Evolutionary conservation across 2,797 vertebrate species (phyloP).

Genomic region (Hydrophis major): DNA sequence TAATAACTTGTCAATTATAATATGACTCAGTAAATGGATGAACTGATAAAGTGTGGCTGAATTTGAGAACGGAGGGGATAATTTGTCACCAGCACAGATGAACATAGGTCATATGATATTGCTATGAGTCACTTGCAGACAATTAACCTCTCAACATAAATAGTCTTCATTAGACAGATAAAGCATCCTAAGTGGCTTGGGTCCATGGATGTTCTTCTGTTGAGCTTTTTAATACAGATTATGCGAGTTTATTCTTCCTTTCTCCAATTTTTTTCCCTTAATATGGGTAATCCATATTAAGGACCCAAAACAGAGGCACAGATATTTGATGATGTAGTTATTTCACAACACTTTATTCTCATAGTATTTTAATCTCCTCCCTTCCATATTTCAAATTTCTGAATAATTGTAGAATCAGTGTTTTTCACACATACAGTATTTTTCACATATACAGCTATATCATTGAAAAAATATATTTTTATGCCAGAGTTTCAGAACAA

Average conservation of each 20-base stretch:
- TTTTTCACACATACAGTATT: background rate
- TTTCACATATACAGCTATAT: too few relatives aligned
- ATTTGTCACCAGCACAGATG: background rate
- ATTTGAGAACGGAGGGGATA: background rate
- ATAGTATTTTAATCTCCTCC: background rate
- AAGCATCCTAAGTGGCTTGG: background rate
- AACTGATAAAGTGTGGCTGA: background rate
- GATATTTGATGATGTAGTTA: background rate
- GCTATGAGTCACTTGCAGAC: background rate
- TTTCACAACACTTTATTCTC: background rate
- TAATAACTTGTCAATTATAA: background rate
- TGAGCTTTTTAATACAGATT: background rate
- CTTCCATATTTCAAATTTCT: background rate
- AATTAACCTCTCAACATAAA: background rate
- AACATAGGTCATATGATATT: background rate
- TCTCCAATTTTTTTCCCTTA: background rate
- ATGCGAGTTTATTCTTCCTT: background rate
- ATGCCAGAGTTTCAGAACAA: background rate
- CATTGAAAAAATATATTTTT: background rate
- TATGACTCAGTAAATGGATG: background rate
- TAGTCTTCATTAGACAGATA: background rate
- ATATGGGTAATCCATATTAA: background rate
- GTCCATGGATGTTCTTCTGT: background rate
- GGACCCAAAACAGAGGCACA: background rate
- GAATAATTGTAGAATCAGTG: background rate